These are phyloP conservation scores for Glaucomys volans DNA, from an alignment of 2,113 vertebrate genomes.

Conservation along the genomic window DNA sequence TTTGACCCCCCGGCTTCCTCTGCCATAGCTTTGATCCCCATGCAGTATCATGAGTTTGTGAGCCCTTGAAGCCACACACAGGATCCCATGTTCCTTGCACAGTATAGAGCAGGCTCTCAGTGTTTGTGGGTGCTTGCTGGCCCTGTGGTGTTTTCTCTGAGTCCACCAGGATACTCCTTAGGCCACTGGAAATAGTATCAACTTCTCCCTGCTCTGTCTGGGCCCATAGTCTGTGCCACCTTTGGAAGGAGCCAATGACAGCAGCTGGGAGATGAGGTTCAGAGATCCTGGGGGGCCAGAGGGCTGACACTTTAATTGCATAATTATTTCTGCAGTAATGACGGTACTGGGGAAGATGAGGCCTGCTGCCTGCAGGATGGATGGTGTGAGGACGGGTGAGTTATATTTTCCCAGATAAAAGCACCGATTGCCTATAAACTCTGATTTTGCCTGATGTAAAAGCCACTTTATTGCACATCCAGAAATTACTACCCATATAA, in stretches of 20 bases:
- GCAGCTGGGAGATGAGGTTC: conserved; percentile 34
- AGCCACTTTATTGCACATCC: conserved; percentile 83
- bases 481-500: conserved; percentile 83
- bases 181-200: background rate
- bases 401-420: conserved; percentile 83
- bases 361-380: conserved; percentile 68
- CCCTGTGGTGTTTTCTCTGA: background rate
- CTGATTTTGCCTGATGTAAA: conserved; percentile 83
- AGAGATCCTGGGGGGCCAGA: background rate
- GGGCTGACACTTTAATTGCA: conserved; percentile 61
- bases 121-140: background rate
- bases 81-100: background rate
- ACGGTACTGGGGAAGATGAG: conserved; percentile 53
- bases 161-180: background rate
- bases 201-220: background rate
- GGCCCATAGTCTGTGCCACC: background rate
- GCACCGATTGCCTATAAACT: conserved; percentile 82
- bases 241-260: conserved; percentile 24
- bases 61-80: background rate
- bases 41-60: background rate
- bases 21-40: background rate
- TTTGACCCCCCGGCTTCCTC: background rate
- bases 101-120: fast-evolving
- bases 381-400: conserved; percentile 59
- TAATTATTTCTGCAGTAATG: conserved; percentile 65